A percentile compares a stretch with the other conserved stretches of the same genome.
Conservation (phyloP, 2,888 invertebrate genomes). For the Spatulosminthurus flaviceps region DNA sequence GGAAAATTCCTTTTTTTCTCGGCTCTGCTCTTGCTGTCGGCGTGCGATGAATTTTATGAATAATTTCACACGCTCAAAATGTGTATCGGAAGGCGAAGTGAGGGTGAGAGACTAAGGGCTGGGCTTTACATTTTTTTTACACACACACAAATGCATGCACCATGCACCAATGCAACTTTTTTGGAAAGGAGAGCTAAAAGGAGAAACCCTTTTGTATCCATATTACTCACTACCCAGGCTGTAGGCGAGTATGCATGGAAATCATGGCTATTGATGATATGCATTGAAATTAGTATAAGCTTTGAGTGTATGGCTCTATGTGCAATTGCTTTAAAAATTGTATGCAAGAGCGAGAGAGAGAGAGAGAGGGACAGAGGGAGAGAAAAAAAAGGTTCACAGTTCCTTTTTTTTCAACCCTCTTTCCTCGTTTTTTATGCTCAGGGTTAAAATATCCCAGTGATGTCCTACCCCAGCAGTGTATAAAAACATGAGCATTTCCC, state of each 20-base stretch:
- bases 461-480: slow-evolving; percentile 27
- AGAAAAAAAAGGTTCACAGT: slow-evolving; percentile 48
- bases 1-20: background rate
- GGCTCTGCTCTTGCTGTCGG: background rate
- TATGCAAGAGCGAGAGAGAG: slow-evolving; percentile 32
- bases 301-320: no score
- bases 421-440: slow-evolving; percentile 47
- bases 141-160: background rate
- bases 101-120: slow-evolving; percentile 19
- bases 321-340: background rate
- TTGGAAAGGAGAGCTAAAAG: background rate
- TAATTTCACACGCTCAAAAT: slow-evolving; percentile 34
- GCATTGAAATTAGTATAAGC: no score
- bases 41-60: slow-evolving; percentile 44
- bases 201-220: slow-evolving; percentile 28
- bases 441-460: slow-evolving; percentile 36
- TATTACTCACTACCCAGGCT: no score
- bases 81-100: slow-evolving; percentile 42
- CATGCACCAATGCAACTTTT: background rate
- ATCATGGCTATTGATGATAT: no score
- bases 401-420: slow-evolving; percentile 56
- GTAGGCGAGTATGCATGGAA: no score
- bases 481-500: slow-evolving; percentile 51
- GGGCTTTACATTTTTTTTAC: background rate
- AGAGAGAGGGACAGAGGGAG: slow-evolving; percentile 27